Conservation (phyloP, 2,888 invertebrate species). For the Patella depressa region DNA sequence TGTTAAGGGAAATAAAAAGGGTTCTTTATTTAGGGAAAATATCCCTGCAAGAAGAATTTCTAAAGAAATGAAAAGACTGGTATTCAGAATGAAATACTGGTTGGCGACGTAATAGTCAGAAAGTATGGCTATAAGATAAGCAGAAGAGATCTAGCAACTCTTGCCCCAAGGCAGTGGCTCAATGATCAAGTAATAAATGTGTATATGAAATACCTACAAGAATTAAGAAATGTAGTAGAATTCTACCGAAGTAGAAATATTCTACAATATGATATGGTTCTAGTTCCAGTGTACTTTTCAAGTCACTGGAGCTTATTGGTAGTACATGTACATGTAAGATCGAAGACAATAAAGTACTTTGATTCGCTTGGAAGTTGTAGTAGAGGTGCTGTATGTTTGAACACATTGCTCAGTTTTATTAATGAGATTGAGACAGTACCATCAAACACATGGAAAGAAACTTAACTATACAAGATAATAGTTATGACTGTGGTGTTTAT, state of each 20-base stretch:
- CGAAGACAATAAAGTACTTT: not conserved
- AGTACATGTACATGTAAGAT: not conserved
- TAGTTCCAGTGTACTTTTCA: too few species aligned
- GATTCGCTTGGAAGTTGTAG: not conserved
- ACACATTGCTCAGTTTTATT: not conserved
- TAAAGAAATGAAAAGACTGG: too few species aligned
- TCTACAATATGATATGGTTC: not conserved
- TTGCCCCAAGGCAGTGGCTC: not conserved
- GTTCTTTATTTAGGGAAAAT: too few species aligned
- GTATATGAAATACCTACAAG: not conserved
- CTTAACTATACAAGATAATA: not conserved
- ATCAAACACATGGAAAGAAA: not conserved
- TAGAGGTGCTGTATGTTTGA: not conserved
- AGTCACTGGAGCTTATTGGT: not conserved
- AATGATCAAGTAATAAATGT: not conserved
- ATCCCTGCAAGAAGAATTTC: too few species aligned
- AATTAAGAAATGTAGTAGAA: not conserved
- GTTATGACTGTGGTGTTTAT: slow-evolving; percentile 1
- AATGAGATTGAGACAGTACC: not conserved
- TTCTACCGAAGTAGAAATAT: not conserved
- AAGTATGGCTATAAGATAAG: too few species aligned
- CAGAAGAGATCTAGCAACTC: too few species aligned
- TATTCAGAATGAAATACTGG: too few species aligned
- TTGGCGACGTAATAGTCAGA: too few species aligned
- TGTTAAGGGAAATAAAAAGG: too few species aligned